Evolutionary conservation across 2,797 vertebrate genomes (phyloP).

Genomic region (Anguilla marmorata): DNA sequence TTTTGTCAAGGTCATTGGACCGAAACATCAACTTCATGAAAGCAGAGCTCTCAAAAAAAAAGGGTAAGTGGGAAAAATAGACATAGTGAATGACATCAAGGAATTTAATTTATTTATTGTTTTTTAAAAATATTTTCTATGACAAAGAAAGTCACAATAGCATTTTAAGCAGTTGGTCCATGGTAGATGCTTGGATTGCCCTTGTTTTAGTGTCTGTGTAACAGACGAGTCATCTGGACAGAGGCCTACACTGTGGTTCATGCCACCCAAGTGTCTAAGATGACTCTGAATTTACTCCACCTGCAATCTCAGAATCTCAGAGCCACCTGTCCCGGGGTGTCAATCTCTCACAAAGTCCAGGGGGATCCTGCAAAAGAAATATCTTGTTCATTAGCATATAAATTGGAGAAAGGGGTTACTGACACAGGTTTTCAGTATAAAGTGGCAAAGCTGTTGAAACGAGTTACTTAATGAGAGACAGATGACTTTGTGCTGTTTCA

Average conservation of each 20-base stretch:
- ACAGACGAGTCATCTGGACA: background rate
- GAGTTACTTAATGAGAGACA: constrained; percentile 16
- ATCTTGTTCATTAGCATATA: constrained; percentile 32
- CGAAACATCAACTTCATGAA: no score
- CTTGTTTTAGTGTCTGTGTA: background rate
- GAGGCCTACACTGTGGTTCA: background rate
- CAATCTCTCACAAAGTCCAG: background rate
- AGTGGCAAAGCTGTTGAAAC: constrained; percentile 14
- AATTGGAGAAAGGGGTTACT: constrained; percentile 32
- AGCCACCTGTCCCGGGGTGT: background rate
- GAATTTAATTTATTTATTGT: no score
- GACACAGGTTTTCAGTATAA: constrained; percentile 18
- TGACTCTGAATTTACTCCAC: background rate
- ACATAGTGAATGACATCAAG: no score
- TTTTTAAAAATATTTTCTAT: no score
- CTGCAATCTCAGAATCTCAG: background rate
- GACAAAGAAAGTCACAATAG: no score
- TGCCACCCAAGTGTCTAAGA: background rate
- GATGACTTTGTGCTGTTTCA: constrained; percentile 5
- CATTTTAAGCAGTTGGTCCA: background rate
- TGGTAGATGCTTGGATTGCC: background rate
- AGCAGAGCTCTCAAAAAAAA: no score
- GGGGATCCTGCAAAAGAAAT: constrained; percentile 1
- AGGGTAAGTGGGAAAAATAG: no score
- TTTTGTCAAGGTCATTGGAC: no score